Evolutionary conservation across 2,888 invertebrate genomes (phyloP), one percentile per base, ranked within the genome.

Genomic region (Athrips mouffetella): DNA sequence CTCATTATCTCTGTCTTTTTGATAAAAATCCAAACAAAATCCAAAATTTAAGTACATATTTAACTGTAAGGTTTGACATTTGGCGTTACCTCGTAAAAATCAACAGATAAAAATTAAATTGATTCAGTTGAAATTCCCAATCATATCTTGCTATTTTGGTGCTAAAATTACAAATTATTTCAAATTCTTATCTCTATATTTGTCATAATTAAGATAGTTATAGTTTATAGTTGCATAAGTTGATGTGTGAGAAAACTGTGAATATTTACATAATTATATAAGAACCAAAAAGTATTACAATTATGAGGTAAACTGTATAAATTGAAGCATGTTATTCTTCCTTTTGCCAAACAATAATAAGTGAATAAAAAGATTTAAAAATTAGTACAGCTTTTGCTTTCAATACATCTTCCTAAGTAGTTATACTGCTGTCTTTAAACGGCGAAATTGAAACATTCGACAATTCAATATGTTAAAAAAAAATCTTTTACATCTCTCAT

Each of bases 241-340:
- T 47, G n/a, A n/a, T n/a, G 33, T 50, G 47, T 47, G 50, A 39
- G 39, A 39, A 25, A 31, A 15, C 33, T 51, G 51, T 51, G 41
- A 39, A 51, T 47, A 51, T 40, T 45, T 45, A 37, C 21, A 2
- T 66, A 71, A 65, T 66, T 66, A 65, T 71, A 55, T 81, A 83
- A 75, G 78, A 80, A 83, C 86, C 86, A 85, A 87, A 87, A 86
- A 86, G 85, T 86, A 85, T 87, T 86, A 83, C 73, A 63, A 66
- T 57, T 37, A 48, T 62, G 65, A 67, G 71, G 62, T 66, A 44
- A 35, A 47, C n/a, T 45, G 25, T 63, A 72, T 68, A 60, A 65
- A 65, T 66, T 60, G 63, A 69, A 73, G 68, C 73, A 73, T 76
- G 69, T 75, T 73, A 71, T 67, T 76, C 81, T 80, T 83, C 82